Conservation (phyloP, 1,140 invertebrate species). For the Macrobrachium nipponense region DNA sequence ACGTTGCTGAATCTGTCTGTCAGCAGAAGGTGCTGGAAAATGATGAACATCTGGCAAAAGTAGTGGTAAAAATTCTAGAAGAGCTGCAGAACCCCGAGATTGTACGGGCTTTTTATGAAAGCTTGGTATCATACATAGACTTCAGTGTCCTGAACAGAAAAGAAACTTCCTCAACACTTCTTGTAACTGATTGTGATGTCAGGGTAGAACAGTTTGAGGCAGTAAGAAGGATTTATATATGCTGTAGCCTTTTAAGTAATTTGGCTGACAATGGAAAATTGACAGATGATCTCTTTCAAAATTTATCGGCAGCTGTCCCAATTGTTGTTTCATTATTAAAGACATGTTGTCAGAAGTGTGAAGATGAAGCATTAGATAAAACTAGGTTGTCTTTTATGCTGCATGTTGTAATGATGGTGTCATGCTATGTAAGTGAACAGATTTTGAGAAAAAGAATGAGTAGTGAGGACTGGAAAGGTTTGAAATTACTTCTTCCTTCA, state of each 20-base stretch:
- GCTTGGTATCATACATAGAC: slow-evolving; percentile 29
- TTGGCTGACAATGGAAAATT: slow-evolving; percentile 43
- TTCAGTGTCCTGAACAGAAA: slow-evolving; percentile 37
- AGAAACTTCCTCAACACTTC: background rate
- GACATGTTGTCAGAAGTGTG: slow-evolving; percentile 37
- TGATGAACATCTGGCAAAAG: slow-evolving; percentile 32
- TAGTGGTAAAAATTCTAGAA: slow-evolving; percentile 34
- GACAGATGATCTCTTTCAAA: slow-evolving; percentile 40
- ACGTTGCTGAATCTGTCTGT: background rate
- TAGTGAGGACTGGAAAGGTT: slow-evolving; percentile 67
- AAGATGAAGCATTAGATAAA: slow-evolving; percentile 41
- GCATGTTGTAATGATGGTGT: slow-evolving; percentile 51
- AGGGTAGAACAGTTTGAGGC: slow-evolving; percentile 17
- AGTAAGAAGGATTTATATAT: slow-evolving; percentile 21
- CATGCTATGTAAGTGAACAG: slow-evolving; percentile 44
- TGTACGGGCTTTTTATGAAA: slow-evolving; percentile 50
- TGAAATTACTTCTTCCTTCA: slow-evolving; percentile 70
- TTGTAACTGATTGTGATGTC: slow-evolving; percentile 43
- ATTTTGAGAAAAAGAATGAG: slow-evolving; percentile 34
- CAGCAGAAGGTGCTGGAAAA: slow-evolving; percentile 29
- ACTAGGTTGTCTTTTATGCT: slow-evolving; percentile 45
- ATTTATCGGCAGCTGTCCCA: slow-evolving; percentile 55
- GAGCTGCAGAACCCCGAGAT: slow-evolving; percentile 32
- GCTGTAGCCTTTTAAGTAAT: slow-evolving; percentile 29
- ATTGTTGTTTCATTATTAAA: slow-evolving; percentile 40